Evolutionary conservation across 2,888 invertebrate species (phyloP), one percentile per base, ranked within the genome.

Genomic region (Heliothis peltigera): DNA sequence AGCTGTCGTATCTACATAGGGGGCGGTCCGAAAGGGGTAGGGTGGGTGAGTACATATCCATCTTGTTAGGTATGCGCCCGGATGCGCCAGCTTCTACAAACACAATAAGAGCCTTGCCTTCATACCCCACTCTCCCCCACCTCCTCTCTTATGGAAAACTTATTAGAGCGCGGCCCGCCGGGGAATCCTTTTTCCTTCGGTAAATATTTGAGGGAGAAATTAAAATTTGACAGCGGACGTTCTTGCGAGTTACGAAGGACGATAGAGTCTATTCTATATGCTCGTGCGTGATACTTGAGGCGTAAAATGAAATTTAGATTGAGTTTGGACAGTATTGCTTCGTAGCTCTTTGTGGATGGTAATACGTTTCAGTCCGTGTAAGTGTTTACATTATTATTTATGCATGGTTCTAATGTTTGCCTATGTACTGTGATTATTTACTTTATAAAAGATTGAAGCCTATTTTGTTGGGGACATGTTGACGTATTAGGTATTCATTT

Each of bases 131-230:
- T 72, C 77, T 77, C 82, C 80, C 82, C 80, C 77, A 65, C 87
- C 85, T 79, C 85, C 81, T 82, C 90, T 92, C 93, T 93, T 95
- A 95, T 95, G 93, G 95, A 95, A 94, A 95, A 95, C 95, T 95
- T 95, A 94, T 95, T 95, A 95, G 94, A 94, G 89, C 92, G 87
- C 89, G 91, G 92, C 91, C 94, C 94, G 91, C 88, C 90, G 90
- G 93, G 93, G 94, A 94, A 95, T 94, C 95, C 95, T 94, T 95
- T 95, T 94, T 94, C 94, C 94, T 92, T 92, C 91, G 92, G 94
- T 93, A 95, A 95, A 95, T 95, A 94, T 95, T 95, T 95, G 95
- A 95, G 91, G 89, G 92, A 94, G 95, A 94, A 95, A 95, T 94
- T 95, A 95, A 95, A 95, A 95, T 94, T 95, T 94, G 94, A 95